Conservation (phyloP, 2,888 invertebrate species). For the Nycteola revayana region DNA sequence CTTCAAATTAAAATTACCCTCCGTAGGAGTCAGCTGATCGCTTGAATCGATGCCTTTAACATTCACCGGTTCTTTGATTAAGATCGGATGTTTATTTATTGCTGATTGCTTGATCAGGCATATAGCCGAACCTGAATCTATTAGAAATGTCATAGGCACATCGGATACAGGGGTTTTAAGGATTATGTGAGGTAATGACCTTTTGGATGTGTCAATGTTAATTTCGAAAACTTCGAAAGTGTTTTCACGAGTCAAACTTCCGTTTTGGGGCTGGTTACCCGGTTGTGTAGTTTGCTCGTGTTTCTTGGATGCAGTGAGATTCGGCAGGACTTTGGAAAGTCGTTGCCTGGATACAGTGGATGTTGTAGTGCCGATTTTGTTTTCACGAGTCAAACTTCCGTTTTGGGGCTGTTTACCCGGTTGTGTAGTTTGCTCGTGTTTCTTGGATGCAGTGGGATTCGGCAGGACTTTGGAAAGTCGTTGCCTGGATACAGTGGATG, state of each 20-base stretch:
- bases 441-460: not conserved
- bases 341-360: not conserved
- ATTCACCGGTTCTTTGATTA: not conserved
- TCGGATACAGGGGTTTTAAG: constrained; percentile 17
- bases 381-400: too few relatives aligned
- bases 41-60: not conserved
- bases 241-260: too few relatives aligned
- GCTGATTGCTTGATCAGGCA: constrained; percentile 8
- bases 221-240: constrained; percentile 17
- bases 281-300: too few relatives aligned
- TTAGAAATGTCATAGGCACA: constrained; percentile 16
- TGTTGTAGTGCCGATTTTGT: constrained; percentile 4
- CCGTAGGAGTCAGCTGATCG: constrained; percentile 4
- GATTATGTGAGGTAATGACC: constrained; percentile 19
- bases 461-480: not conserved
- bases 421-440: too few relatives aligned
- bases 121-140: constrained; percentile 24
- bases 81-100: not conserved
- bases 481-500: not conserved
- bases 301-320: not conserved
- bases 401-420: too few relatives aligned
- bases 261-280: too few relatives aligned
- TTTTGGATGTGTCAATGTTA: constrained; percentile 13
- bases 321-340: not conserved
- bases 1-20: constrained; percentile 17